phyloP scores from a whole-genome alignment of 2,797 vertebrate species.

The Poeciliopsis turneri region DNA sequence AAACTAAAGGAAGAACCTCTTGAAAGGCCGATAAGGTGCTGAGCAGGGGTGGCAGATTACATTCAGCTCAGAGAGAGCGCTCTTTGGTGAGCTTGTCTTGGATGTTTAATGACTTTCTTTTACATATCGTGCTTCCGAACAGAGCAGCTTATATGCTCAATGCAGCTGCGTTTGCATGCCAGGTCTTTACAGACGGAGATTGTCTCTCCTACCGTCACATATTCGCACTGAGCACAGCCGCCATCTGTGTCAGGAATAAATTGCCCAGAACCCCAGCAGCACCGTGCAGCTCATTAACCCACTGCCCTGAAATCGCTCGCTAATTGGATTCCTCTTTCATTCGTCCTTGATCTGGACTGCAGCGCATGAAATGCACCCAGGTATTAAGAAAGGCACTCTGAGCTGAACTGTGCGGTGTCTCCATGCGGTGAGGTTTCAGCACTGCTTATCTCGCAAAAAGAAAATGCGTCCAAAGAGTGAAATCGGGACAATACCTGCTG shows the following conservation, averaged over 20 bases:
- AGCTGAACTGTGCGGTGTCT: slow-evolving; percentile 40
- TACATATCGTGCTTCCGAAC: slow-evolving; percentile 51
- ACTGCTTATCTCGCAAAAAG: slow-evolving; percentile 28
- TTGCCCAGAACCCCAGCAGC: slow-evolving; percentile 62
- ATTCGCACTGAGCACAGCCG: slow-evolving; percentile 28
- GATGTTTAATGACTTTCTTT: slow-evolving; percentile 43
- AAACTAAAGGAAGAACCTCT: slow-evolving; percentile 8
- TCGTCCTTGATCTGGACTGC: slow-evolving; percentile 60
- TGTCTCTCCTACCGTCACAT: slow-evolving; percentile 10
- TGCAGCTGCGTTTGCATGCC: slow-evolving; percentile 49
- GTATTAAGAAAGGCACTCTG: slow-evolving; percentile 54
- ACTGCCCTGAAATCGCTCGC: slow-evolving; percentile 67
- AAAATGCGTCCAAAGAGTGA: neutral
- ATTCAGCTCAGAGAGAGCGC: slow-evolving; percentile 18
- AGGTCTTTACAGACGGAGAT: slow-evolving; percentile 49
- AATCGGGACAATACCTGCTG: neutral
- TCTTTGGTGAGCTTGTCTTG: slow-evolving; percentile 34
- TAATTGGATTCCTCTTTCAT: slow-evolving; percentile 72
- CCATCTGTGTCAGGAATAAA: slow-evolving; percentile 61
- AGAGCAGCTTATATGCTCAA: slow-evolving; percentile 9
- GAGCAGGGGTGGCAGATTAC: slow-evolving; percentile 15
- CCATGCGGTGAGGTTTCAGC: neutral
- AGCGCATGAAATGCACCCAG: slow-evolving; percentile 45
- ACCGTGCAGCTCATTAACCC: slow-evolving; percentile 74
- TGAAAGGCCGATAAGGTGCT: slow-evolving; percentile 2